phyloP scores from a whole-genome alignment of 2,113 vertebrate species.

The Hippocampus barbouri region DNA sequence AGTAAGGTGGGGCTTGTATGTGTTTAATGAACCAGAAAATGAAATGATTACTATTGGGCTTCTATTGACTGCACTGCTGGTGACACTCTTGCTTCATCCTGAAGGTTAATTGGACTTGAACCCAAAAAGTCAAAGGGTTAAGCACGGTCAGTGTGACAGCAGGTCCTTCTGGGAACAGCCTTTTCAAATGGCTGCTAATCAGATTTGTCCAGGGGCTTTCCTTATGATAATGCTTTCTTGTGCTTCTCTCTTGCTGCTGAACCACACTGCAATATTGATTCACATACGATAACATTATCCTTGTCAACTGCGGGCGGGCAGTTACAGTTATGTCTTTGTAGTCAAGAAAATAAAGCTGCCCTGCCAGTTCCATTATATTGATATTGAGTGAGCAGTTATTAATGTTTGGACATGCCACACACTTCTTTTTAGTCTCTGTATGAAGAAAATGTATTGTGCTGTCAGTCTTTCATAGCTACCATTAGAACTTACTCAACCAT shows the following conservation, averaged over 20 bases:
- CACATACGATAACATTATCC: conserved; percentile 61
- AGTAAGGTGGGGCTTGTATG: conserved; percentile 80
- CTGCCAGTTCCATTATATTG: conserved; percentile 44
- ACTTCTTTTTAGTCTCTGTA: conserved; percentile 11
- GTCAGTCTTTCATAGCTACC: conserved; percentile 8
- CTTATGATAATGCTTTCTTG: conserved; percentile 67
- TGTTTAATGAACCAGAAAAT: conserved; percentile 94
- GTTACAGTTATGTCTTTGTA: conserved; percentile 53
- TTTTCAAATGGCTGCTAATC: conserved; percentile 87
- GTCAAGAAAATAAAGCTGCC: conserved; percentile 43
- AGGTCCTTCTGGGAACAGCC: conserved; percentile 77
- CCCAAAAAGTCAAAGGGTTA: conserved; percentile 97
- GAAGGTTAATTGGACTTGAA: conserved; percentile 99
- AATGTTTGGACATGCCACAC: conserved; percentile 20
- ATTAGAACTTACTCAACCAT: conserved; percentile 12
- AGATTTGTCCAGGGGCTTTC: conserved; percentile 81
- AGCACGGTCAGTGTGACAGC: conserved; percentile 85
- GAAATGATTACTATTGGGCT: conserved; percentile 89
- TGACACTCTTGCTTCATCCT: conserved; percentile 81
- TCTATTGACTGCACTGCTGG: conserved; percentile 87
- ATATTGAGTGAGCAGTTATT: conserved; percentile 33
- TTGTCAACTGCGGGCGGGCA: conserved; percentile 45
- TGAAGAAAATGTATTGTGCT: conserved; percentile 16
- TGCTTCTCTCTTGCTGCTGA: conserved; percentile 58
- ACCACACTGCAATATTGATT: conserved; percentile 60